Conservation (phyloP, 2,113 vertebrate genomes). For the Rafetus swinhoei region DNA sequence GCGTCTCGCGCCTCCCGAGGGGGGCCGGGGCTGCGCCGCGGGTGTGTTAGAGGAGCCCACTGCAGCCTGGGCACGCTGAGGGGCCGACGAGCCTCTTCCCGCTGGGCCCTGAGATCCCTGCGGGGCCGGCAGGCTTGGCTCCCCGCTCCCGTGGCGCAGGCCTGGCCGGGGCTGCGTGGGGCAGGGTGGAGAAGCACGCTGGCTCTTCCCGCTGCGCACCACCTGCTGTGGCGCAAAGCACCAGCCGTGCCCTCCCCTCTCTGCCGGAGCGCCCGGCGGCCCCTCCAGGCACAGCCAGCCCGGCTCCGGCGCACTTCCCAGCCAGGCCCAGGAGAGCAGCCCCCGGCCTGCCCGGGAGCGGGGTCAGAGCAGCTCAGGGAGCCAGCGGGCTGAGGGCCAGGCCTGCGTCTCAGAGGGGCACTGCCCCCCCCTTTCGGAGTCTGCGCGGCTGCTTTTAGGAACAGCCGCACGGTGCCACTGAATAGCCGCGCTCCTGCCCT, state of each 20-base stretch:
- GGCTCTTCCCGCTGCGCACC: not conserved
- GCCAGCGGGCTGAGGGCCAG: not conserved
- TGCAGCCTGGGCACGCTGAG: not conserved
- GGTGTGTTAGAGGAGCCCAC: not conserved
- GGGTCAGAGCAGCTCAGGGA: not conserved
- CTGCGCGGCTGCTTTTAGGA: not conserved
- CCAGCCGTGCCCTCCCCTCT: too few relatives aligned
- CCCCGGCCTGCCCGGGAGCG: not conserved
- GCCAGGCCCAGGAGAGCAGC: fast-evolving
- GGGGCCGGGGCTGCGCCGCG: not conserved
- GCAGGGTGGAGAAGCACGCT: not conserved
- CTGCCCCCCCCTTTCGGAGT: not conserved
- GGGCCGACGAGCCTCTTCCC: not conserved
- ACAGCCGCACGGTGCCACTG: not conserved
- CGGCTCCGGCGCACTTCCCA: not conserved
- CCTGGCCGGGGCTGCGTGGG: not conserved
- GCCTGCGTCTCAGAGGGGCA: not conserved
- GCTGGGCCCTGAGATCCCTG: too few relatives aligned
- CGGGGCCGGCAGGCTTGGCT: too few relatives aligned
- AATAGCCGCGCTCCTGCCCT: not conserved
- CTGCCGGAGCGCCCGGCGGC: too few relatives aligned
- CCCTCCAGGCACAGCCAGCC: not conserved
- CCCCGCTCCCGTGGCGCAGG: too few relatives aligned
- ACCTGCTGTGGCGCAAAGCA: not conserved
- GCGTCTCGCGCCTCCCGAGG: slow-evolving; percentile 16